phyloP scores from a whole-genome alignment of 1,140 invertebrate species.

The Phortica variegata region DNA sequence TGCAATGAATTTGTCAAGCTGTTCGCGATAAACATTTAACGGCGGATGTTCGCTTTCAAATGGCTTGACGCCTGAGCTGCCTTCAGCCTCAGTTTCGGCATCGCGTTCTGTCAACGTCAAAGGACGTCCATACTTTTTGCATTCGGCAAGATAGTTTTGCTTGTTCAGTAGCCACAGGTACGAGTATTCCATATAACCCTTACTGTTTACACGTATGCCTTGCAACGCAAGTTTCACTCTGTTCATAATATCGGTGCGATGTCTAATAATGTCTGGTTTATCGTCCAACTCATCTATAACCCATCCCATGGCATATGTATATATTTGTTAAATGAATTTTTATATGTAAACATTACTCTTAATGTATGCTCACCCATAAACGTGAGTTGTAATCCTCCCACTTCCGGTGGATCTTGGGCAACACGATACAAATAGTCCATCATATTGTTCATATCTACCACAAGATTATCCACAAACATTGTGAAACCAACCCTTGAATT shows the following conservation, averaged over 20 bases:
- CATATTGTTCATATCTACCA: slow-evolving; percentile 67
- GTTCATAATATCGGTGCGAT: slow-evolving; percentile 29
- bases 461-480: slow-evolving; percentile 60
- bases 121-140: slow-evolving; percentile 66
- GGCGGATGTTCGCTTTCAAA: slow-evolving; percentile 28
- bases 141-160: slow-evolving; percentile 65
- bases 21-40: slow-evolving; percentile 36
- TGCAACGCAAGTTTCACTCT: slow-evolving; percentile 32
- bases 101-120: slow-evolving; percentile 63
- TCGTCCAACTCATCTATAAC: slow-evolving; percentile 27
- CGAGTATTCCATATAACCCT: slow-evolving; percentile 51
- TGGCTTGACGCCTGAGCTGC: slow-evolving; percentile 29
- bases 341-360: not conserved
- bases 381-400: not conserved
- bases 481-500: slow-evolving; percentile 65
- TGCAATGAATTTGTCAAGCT: slow-evolving; percentile 41
- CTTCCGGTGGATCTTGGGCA: slow-evolving; percentile 30
- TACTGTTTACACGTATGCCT: slow-evolving; percentile 27
- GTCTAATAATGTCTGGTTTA: slow-evolving; percentile 28
- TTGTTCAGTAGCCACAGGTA: slow-evolving; percentile 70
- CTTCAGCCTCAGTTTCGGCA: slow-evolving; percentile 24
- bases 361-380: slow-evolving; percentile 20
- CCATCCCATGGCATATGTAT: not conserved
- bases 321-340: not conserved
- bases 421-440: slow-evolving; percentile 27